phyloP scores from a whole-genome alignment of 2,797 vertebrate genomes.

The Anas flavirostris region DNA sequence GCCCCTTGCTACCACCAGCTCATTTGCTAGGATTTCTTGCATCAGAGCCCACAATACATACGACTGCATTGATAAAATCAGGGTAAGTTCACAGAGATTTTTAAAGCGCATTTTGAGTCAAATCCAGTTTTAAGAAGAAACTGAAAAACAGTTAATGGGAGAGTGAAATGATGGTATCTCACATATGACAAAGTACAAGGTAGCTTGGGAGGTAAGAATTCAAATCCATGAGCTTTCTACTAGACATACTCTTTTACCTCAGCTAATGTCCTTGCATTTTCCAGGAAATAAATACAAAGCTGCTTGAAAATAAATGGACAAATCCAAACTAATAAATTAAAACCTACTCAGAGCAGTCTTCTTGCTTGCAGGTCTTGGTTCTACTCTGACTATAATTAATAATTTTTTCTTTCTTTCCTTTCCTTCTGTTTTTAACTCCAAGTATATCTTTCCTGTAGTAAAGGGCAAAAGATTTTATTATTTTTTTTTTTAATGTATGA shows the following conservation, averaged over 20 bases:
- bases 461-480: background rate
- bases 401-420: background rate
- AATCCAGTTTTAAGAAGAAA: background rate
- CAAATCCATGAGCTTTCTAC: background rate
- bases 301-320: background rate
- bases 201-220: background rate
- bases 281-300: background rate
- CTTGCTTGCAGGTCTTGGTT: background rate
- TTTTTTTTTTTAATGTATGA: background rate
- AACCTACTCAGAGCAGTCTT: background rate
- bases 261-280: background rate
- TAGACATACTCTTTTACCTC: background rate
- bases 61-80: conserved; percentile 89
- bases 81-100: conserved; percentile 77
- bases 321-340: background rate
- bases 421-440: background rate
- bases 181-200: background rate
- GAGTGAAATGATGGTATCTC: background rate
- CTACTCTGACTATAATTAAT: background rate
- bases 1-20: conserved; percentile 65
- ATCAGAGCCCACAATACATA: conserved; percentile 84
- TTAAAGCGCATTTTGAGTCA: background rate
- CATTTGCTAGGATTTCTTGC: conserved; percentile 86
- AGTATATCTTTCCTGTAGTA: background rate
- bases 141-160: background rate